These are phyloP conservation scores for Eulemur coronatus DNA, from an alignment of 2,797 vertebrate species.

Conservation along the genomic window DNA sequence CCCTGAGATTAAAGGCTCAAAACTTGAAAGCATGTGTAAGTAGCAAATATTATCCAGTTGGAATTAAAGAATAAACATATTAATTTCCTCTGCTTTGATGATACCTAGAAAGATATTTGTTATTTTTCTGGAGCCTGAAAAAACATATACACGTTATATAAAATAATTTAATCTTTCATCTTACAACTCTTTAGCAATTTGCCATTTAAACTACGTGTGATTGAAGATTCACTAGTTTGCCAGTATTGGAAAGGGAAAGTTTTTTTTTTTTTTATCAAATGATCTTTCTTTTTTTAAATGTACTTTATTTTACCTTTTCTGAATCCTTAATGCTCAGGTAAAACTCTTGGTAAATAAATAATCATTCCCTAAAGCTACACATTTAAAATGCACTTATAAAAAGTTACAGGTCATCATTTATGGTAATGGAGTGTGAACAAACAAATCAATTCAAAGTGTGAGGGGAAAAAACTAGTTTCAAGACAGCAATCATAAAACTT, in stretches of 20 bases:
- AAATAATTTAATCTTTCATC: constrained; percentile 33
- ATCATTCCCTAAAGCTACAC: constrained; percentile 80
- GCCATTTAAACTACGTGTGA: neutral
- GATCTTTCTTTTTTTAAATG: neutral
- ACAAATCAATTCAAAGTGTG: constrained; percentile 83
- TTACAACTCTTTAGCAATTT: neutral
- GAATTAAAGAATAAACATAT: constrained; percentile 27
- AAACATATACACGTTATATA: neutral
- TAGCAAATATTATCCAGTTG: neutral
- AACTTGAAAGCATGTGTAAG: neutral
- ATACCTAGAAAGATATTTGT: neutral
- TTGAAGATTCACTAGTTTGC: constrained; percentile 5
- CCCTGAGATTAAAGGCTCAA: neutral
- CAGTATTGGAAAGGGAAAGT: neutral
- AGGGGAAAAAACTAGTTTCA: constrained; percentile 76
- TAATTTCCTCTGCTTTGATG: neutral
- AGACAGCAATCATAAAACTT: constrained; percentile 70
- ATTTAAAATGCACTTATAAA: constrained; percentile 85
- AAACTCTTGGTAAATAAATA: constrained; percentile 84
- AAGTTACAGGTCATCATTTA: constrained; percentile 82
- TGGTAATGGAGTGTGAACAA: constrained; percentile 80
- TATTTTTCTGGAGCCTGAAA: neutral
- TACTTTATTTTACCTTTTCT: constrained; percentile 53
- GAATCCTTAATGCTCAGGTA: constrained; percentile 76
- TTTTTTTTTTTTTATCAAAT: neutral